Conservation (phyloP, 2,113 vertebrate genomes). For the Orthochromis malagaraziensis region DNA sequence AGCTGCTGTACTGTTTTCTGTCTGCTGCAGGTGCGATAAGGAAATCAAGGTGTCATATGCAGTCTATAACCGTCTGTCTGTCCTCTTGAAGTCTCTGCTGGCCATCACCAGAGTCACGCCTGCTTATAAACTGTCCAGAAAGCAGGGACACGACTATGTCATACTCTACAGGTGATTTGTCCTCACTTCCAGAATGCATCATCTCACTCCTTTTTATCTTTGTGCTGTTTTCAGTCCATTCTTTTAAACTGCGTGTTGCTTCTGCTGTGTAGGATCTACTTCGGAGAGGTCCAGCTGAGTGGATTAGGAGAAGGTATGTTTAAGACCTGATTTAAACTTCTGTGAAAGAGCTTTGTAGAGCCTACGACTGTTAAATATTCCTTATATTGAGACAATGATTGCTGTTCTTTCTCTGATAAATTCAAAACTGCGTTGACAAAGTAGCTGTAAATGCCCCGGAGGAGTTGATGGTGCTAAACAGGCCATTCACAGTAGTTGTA, state of each 20-base stretch:
- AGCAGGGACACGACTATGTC: slow-evolving; percentile 97
- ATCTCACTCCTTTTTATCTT: neutral
- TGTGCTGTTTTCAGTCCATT: neutral
- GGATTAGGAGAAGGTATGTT: slow-evolving; percentile 93
- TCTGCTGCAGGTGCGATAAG: slow-evolving; percentile 85
- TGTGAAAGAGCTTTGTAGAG: neutral
- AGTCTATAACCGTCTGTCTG: slow-evolving; percentile 95
- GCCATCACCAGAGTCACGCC: slow-evolving; percentile 97
- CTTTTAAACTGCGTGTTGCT: neutral
- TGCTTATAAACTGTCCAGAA: slow-evolving; percentile 94
- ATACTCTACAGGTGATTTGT: slow-evolving; percentile 91
- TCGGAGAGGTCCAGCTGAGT: slow-evolving; percentile 94
- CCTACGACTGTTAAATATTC: neutral
- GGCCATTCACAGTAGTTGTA: neutral
- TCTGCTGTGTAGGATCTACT: slow-evolving; percentile 84
- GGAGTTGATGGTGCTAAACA: fast-evolving
- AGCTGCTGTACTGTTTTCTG: neutral
- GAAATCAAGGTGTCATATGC: slow-evolving; percentile 99
- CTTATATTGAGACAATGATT: neutral
- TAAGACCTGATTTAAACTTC: neutral
- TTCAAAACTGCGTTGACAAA: neutral
- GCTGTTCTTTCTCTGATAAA: neutral
- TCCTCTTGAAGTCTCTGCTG: slow-evolving; percentile 94
- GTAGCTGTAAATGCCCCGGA: neutral
- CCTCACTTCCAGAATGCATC: neutral